Percentiles rank a stretch among this genome's conserved stretches.
Evolutionary conservation across 2,113 vertebrate species (phyloP).

Genomic region (Sapajus apella): DNA sequence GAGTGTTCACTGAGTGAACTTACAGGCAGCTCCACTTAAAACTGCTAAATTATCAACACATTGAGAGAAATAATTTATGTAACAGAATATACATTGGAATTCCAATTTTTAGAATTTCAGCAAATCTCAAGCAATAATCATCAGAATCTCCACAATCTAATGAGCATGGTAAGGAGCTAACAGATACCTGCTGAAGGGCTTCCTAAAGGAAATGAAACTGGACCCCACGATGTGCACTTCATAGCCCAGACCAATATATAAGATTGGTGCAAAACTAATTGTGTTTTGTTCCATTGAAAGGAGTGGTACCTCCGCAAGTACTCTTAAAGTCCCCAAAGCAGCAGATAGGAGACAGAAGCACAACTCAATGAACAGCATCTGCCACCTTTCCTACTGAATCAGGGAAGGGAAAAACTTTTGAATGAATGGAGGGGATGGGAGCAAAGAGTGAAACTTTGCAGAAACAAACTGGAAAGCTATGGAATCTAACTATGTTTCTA

Average conservation of each 20-base stretch:
- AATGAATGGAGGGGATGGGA: not conserved
- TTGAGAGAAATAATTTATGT: not conserved
- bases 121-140: not conserved
- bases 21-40: not conserved
- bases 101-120: not conserved
- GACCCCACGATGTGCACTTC: not conserved
- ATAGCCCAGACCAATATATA: no score
- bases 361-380: not conserved
- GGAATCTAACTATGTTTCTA: not conserved
- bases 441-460: not conserved
- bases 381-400: not conserved
- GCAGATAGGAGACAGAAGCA: not conserved
- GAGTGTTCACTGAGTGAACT: not conserved
- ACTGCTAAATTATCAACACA: not conserved
- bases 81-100: not conserved
- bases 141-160: not conserved
- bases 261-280: no score
- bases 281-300: not conserved
- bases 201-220: not conserved
- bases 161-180: not conserved
- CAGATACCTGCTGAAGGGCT: not conserved
- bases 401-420: not conserved
- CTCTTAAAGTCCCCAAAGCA: not conserved
- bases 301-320: not conserved
- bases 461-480: not conserved